Base-by-base conservation (phyloP, 2,113 vertebrate species). In the Vimba vimba region DNA sequence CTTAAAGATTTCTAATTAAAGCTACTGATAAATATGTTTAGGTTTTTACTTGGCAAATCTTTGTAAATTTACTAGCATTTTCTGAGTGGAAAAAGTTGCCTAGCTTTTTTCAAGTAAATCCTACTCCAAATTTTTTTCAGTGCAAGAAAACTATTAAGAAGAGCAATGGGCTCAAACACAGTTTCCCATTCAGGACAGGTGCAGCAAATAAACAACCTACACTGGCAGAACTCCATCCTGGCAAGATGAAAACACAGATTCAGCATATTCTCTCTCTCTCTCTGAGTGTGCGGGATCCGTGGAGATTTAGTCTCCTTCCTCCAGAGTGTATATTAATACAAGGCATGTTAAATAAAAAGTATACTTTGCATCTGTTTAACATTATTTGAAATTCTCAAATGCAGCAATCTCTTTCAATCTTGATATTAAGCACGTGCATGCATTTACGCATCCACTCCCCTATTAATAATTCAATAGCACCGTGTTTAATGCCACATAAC, bases 211-310 rank as follows among this genome's bases (percentile, higher is more conserved):
- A 64, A 81, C 55, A 64, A 17, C 69, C 23, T 15, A 6, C 6
- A 60, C 11, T 86, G 68, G 79, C 79, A 66, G 79, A 50, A 30
- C 47, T 75, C 43, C 69, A 39, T 59, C 36, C 36, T 64, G 36
- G 76, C 59, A 62, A 33, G 33, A 47, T n/a, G n/a, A 33, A 69
- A 45, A 60, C 43, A 23, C 25, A 25, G 62, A 71, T 39, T 80
- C 66, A 59, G 84, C 66, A 36, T 57, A 27, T 85, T 79, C 74
- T 39, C 60, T 85, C 6, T 39, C n/a, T n/a, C 47, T 2, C 33
- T 7, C 60, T 30, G 39, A 6, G 82, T 0, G 4, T 23, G 23
- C 21, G 39, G 23, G 36, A 30, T 36, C 43, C 11, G 3, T 13
- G 33, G 15, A 68, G 45, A 68, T 82, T 68, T 69, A 69, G 13